Evolutionary conservation across 2,888 invertebrate genomes (phyloP).

Genomic region (Zaprionus bogoriensis): DNA sequence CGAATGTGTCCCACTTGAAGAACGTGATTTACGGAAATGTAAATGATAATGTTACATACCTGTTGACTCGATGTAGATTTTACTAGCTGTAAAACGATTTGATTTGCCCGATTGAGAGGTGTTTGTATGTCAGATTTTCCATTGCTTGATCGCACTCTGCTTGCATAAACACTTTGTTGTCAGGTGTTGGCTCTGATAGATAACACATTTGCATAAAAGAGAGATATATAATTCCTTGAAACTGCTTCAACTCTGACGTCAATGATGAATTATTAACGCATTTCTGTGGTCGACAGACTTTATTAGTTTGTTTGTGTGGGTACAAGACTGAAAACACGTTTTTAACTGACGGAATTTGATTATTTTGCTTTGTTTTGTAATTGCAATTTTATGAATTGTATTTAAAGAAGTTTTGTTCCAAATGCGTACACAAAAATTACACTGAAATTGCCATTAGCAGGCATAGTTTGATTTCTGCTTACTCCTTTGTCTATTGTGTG

Average conservation of each 20-base stretch:
- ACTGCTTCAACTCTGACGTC: conserved; percentile 18
- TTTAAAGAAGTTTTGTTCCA: neutral
- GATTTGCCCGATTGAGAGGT: neutral
- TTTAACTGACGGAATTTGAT: conserved; percentile 33
- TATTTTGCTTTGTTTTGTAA: neutral
- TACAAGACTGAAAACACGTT: conserved; percentile 36
- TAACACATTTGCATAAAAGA: conserved; percentile 20
- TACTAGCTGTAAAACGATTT: neutral
- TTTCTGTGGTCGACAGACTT: conserved; percentile 9
- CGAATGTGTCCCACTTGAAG: neutral
- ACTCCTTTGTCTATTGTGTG: too few species aligned
- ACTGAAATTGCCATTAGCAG: too few species aligned
- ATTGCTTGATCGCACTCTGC: neutral
- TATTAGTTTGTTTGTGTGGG: conserved; percentile 12
- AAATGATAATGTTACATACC: neutral
- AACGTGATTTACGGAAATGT: neutral
- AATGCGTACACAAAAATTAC: too few species aligned
- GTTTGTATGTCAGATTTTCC: neutral
- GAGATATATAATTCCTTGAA: conserved; percentile 17
- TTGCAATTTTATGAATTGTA: conserved; percentile 1
- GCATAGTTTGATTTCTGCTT: too few species aligned
- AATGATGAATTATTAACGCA: conserved; percentile 12
- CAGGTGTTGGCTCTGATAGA: neutral
- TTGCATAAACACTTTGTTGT: neutral
- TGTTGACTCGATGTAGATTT: too few species aligned